Evolutionary conservation across 2,888 invertebrate genomes (phyloP), one percentile per base, ranked within the genome.

Genomic region (Hydraecia micacea): DNA sequence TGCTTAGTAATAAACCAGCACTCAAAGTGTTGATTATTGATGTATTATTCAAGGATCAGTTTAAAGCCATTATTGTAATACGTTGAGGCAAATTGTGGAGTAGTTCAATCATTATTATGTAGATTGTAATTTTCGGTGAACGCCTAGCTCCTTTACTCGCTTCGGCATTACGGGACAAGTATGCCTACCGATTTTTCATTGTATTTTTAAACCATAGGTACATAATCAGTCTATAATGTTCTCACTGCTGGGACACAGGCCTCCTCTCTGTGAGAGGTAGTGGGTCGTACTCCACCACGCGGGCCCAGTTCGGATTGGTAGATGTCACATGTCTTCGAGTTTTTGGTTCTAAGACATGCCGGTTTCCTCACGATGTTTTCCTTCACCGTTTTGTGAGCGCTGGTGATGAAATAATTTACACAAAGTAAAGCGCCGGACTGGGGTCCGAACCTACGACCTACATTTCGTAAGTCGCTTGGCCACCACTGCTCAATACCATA

Each of bases 1-100:
- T 65, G 68, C 55, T 65, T 25, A 55, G 55, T 55, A 66, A 49
- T 70, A 66, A 11, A 70, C 28, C 13, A 84, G 67, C 80, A 73
- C 73, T 74, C 71, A 46, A 49, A 68, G 42, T 83, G 73, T 81
- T 74, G 69, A 85, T 74, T 32, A 18, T 52, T 15, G n/a, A 81
- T 84, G 7, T 74, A 81, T 84, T 85, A 84, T 84, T 85, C 86
- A 85, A 65, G 39, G 2, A 46, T 63, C 52, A 25, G 36, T 65
- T 71, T 52, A 55, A 62, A 62, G 9, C 77, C 46, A 68, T 80
- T 73, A 80, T 70, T 49, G 49, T 1, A 32, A 85, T 42, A 73
- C 25, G 21, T 58, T 28, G 15, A 71, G 25, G 52, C 11, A 62
- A 85, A 74, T 81, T 49, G 66, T 55, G n/a, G 21, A 46, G 15